Base-by-base conservation (phyloP, 2,797 vertebrate species). In the Anableps anableps region DNA sequence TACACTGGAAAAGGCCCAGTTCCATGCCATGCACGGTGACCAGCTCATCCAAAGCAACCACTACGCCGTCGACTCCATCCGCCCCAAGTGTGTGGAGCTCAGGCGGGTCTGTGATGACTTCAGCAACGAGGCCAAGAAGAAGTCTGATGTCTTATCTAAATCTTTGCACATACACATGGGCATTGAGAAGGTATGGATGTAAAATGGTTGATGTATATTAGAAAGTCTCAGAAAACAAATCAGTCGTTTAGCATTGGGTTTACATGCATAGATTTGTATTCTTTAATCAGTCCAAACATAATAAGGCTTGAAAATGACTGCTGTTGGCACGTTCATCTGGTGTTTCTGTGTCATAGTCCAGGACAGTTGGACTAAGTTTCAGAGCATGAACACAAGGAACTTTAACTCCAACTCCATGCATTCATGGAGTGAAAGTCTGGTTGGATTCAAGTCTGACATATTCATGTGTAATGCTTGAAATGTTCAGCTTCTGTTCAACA, bases 11-110 rank as follows among this genome's bases (percentile, higher is more conserved):
- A 98, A 97, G 90, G 98, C 98, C 53, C 97, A 97, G 85, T 93
- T 97, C 60, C 96, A 98, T 0, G 97, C 97, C 1, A 74, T 96
- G 70, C 96, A 97, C 0, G 98, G 98, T 2, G 98, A 99, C 77
- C 97, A 97, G 93, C 96, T 99, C 76, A 98, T 98, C 93, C 98
- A 99, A 89, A 98, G 97, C 88, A 96, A 97, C 86, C 98, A 99
- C 94, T 98, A 98, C 1, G 97, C 98, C 0, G 95, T 96, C 8
- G 97, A 99, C 89, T 97, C 97, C 75, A 97, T 99, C 76, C 95
- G 97, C 81, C 97, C 98, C 90, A 98, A 97, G 90, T 99, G 98
- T 82, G 96, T 95, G 50, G 98, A 99, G 92, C 97, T 99, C 79
- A 96, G 97, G 77, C 93, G 96, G 29, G 95, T 99, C 89, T 98